These are phyloP conservation scores for Heliconius himera DNA, from an alignment of 1,140 invertebrate species.

Conservation along the genomic window DNA sequence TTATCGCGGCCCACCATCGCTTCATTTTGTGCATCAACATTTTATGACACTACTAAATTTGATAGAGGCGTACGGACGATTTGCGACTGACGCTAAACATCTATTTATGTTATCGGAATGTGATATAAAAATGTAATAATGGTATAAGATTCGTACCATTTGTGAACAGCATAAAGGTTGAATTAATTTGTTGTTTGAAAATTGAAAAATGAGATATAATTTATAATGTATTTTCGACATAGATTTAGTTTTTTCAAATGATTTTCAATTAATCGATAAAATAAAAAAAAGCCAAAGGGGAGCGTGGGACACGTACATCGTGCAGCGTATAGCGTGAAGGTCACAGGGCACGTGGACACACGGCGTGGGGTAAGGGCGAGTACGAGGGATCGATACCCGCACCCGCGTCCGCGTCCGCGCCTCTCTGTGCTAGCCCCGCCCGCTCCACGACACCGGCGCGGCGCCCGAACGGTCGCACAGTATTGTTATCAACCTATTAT, in stretches of 20 bases:
- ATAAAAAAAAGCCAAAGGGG: neutral
- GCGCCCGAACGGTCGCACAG: slow-evolving; percentile 19
- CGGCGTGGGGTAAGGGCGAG: slow-evolving; percentile 31
- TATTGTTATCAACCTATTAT: slow-evolving; percentile 15
- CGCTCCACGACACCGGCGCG: slow-evolving; percentile 16
- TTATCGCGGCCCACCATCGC: slow-evolving; percentile 68
- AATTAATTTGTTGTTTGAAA: neutral
- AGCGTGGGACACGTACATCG: neutral
- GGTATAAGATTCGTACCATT: neutral
- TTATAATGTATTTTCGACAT: neutral
- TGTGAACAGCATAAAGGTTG: neutral
- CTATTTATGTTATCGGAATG: neutral
- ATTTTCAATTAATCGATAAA: neutral
- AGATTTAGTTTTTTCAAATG: neutral
- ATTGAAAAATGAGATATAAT: neutral
- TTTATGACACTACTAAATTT: slow-evolving; percentile 39
- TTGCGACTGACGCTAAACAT: neutral
- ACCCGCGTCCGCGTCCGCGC: slow-evolving; percentile 31
- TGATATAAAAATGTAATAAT: neutral
- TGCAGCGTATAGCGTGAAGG: slow-evolving; percentile 25
- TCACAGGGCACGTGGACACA: slow-evolving; percentile 32
- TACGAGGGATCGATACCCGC: slow-evolving; percentile 33
- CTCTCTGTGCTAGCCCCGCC: slow-evolving; percentile 34
- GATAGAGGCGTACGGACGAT: slow-evolving; percentile 22
- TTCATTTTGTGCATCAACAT: slow-evolving; percentile 39